These are phyloP conservation scores for Ploceus nigricollis DNA, from an alignment of 2,113 vertebrate species.

Conservation along the genomic window DNA sequence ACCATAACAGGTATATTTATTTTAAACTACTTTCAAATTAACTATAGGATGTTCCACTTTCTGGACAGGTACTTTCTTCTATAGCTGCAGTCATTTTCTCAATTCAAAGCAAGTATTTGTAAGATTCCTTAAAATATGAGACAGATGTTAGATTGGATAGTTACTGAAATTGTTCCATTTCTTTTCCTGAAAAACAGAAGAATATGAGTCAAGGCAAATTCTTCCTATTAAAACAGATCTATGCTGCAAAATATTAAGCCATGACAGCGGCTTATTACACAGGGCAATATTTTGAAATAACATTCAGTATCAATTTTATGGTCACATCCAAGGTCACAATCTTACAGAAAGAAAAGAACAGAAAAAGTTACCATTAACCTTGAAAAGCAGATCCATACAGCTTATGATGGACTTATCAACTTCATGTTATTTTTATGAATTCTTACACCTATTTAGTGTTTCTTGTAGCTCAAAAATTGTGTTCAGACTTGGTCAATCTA, in stretches of 20 bases:
- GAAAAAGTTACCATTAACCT: neutral
- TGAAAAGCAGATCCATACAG: neutral
- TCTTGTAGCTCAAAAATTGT: conserved; percentile 23
- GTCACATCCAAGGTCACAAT: neutral
- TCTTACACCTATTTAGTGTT: neutral
- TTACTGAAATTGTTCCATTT: conserved; percentile 80
- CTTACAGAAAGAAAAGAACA: neutral
- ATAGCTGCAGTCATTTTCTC: conserved; percentile 83
- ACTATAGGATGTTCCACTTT: conserved; percentile 67
- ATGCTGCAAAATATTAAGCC: conserved; percentile 6
- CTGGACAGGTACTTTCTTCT: conserved; percentile 73
- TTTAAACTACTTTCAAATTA: conserved; percentile 69
- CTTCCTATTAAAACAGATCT: neutral
- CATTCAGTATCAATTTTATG: conserved; percentile 6
- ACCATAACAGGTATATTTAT: conserved; percentile 85
- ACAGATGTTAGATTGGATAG: conserved; percentile 76
- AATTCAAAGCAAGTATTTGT: conserved; percentile 70
- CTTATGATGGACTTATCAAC: neutral
- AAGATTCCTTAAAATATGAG: conserved; percentile 75
- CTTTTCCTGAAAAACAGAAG: conserved; percentile 78
- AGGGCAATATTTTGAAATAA: conserved; percentile 10
- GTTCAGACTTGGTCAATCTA: neutral
- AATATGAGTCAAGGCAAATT: conserved; percentile 24
- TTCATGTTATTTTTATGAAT: neutral
- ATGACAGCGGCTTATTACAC: neutral